Percentiles rank a stretch among this genome's conserved stretches.
phyloP scores from a whole-genome alignment of 2,888 invertebrate species.

The Drepana falcataria region DNA sequence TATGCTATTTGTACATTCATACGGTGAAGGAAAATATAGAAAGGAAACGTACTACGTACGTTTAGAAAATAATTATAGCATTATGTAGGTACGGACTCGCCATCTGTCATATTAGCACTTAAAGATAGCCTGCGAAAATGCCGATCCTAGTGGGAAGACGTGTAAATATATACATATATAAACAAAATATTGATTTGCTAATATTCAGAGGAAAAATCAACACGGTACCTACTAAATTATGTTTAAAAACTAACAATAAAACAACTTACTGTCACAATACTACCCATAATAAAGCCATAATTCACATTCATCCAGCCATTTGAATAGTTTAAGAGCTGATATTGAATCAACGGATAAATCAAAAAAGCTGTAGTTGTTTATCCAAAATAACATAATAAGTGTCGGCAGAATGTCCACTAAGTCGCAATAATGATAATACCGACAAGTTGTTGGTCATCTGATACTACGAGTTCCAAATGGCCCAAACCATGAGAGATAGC shows the following conservation, averaged over 20 bases:
- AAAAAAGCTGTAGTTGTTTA: slow-evolving; percentile 31
- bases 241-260: slow-evolving; percentile 3
- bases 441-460: slow-evolving; percentile 54
- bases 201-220: too few species aligned
- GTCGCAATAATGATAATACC: slow-evolving; percentile 50
- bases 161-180: too few species aligned
- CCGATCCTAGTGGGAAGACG: too few species aligned
- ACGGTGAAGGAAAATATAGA: too few species aligned
- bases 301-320: neutral
- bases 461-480: slow-evolving; percentile 36
- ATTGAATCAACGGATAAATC: slow-evolving; percentile 21
- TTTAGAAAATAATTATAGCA: too few species aligned
- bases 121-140: too few species aligned
- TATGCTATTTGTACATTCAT: too few species aligned
- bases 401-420: slow-evolving; percentile 47
- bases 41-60: too few species aligned
- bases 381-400: slow-evolving; percentile 49
- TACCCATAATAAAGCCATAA: neutral
- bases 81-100: too few species aligned
- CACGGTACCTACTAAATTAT: too few species aligned
- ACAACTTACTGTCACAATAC: slow-evolving; percentile 1
- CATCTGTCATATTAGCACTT: too few species aligned
- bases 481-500: slow-evolving; percentile 18
- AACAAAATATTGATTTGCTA: too few species aligned
- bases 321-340: neutral